Evolutionary conservation across 1,140 invertebrate species (phyloP), one percentile per base, ranked within the genome.

Genomic region (Drosophila tropicalis): DNA sequence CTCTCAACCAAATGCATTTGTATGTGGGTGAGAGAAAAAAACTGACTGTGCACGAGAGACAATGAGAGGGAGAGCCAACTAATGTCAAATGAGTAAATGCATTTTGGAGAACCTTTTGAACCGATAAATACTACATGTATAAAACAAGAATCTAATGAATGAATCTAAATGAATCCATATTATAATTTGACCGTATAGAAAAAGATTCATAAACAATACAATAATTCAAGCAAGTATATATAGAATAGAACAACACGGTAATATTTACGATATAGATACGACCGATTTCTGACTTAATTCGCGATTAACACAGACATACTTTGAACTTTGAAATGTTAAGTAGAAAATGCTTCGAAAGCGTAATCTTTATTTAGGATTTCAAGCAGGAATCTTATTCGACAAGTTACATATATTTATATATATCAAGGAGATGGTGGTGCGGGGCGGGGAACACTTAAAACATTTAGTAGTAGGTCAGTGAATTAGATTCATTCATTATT

Each of bases 311-410:
- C 29, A 29, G 3, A 12, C 12, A 39, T 1, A 39, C 10, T 36
- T 36, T 36, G 34, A 10, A 39, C 36, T 39, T 39, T 39, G 36
- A 17, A 19, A 2, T 47, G 7, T 17, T 17, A 19, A 47, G 44
- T 47, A 22, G 44, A 51, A 51, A 51, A 51, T 51, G 44, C 44
- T 51, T 51, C 44, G 17, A 51, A 51, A 51, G 44, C 44, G 44
- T 10, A 22, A 51, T 51, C 19, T 51, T 51, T 51, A 51, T 51
- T 51, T 51, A 51, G 17, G 44, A 19, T 22, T 22, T 51, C 17
- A 19, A 51, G 44, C 44, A 13, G 15, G 15, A 17, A 17, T 47
- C 17, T 47, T 47, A 47, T 47, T 6, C 3, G 7, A 22, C 7
- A 51, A 51, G 7, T 51, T 51, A 22, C 7, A 12, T 51, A 5